Conservation (phyloP, 2,113 vertebrate genomes). For the Tor tambroides region DNA sequence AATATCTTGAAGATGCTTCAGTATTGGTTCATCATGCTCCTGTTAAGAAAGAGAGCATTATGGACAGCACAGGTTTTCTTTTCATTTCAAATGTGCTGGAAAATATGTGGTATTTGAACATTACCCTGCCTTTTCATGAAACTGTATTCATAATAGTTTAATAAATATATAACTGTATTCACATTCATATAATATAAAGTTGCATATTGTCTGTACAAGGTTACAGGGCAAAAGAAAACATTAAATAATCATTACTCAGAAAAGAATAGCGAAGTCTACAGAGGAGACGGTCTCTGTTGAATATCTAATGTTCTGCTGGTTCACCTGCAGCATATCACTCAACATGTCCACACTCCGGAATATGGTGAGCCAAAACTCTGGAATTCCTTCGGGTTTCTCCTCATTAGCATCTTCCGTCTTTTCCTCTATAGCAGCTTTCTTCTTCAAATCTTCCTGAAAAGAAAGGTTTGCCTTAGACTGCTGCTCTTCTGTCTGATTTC, state of each 20-base stretch:
- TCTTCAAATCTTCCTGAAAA: constrained; percentile 86
- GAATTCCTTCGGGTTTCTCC: constrained; percentile 88
- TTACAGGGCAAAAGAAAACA: neutral
- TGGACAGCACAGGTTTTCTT: neutral
- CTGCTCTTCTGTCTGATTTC: neutral
- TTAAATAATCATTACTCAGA: neutral
- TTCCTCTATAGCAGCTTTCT: constrained; percentile 85
- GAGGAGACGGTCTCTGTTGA: neutral
- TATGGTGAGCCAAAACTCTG: constrained; percentile 98
- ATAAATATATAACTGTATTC: neutral
- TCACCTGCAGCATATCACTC: constrained; percentile 94
- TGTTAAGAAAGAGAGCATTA: constrained; percentile 57
- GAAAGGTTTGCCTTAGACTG: neutral
- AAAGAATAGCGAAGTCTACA: neutral
- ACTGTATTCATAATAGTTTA: neutral
- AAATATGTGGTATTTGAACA: neutral
- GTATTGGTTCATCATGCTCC: constrained; percentile 96
- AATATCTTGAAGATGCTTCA: constrained; percentile 96
- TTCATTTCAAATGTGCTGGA: neutral
- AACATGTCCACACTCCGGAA: constrained; percentile 98
- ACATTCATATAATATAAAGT: neutral
- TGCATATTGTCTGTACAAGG: neutral
- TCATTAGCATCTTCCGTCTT: constrained; percentile 75
- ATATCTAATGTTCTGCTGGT: neutral
- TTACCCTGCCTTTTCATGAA: neutral